Percentiles rank a stretch among this genome's conserved stretches.
Conservation (phyloP, 2,113 vertebrate genomes). For the Oxygymnocypris stewartii region DNA sequence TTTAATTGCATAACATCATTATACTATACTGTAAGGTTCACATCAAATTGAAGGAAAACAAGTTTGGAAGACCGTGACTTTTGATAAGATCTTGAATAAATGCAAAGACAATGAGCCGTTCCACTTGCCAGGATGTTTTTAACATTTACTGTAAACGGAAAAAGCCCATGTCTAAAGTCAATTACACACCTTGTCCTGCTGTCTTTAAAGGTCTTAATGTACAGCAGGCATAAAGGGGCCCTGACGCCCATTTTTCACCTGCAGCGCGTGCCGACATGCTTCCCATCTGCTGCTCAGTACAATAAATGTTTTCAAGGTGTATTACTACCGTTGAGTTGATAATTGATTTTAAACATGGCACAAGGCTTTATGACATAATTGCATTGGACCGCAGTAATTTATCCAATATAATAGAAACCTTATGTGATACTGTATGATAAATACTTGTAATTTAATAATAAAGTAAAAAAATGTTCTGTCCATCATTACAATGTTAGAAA, state of each 20-base stretch:
- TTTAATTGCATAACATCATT: constrained; percentile 20
- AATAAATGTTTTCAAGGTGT: constrained; percentile 45
- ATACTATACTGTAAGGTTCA: constrained; percentile 6
- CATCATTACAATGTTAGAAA: neutral
- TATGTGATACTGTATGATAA: neutral
- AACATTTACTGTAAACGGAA: constrained; percentile 38
- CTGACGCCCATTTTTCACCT: constrained; percentile 57
- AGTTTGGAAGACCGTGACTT: neutral
- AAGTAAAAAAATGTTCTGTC: neutral
- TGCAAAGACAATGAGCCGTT: neutral
- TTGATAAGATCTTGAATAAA: constrained; percentile 25
- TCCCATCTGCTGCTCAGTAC: constrained; percentile 63
- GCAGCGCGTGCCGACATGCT: constrained; percentile 39
- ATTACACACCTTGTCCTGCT: constrained; percentile 70
- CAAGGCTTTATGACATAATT: neutral
- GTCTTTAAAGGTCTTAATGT: constrained; percentile 60
- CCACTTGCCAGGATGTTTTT: neutral
- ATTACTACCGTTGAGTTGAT: constrained; percentile 13
- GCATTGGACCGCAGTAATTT: neutral
- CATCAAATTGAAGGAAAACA: neutral
- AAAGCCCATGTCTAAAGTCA: constrained; percentile 58
- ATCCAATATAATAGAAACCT: neutral
- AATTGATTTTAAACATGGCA: constrained; percentile 25
- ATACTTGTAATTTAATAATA: neutral
- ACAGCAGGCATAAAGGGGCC: constrained; percentile 54